Base-by-base conservation (phyloP, 1,140 invertebrate species). In the Neodiprion pinetum region DNA sequence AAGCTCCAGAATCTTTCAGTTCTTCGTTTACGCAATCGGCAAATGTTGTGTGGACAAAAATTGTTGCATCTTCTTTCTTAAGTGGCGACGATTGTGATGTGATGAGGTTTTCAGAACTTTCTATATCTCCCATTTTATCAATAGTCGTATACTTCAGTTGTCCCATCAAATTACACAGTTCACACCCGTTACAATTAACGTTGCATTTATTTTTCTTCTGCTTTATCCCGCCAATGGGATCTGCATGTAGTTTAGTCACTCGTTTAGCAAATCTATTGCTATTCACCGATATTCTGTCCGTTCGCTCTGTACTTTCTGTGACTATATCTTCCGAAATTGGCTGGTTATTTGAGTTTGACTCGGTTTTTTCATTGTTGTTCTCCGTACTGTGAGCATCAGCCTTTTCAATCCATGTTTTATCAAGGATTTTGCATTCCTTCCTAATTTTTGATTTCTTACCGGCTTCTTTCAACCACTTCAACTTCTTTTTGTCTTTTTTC, bases 331-430 rank as follows among this genome's bases (percentile, higher is more conserved):
- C 73, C 9, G 71, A 77, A 71, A 77, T 53, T 70, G 74, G 72
- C 61, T 75, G 70, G 69, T 68, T 10, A 9, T 74, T 53, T 28
- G 74, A 11, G 11, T 23, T 69, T 1, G 9, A 72, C 21, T 79
- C 71, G 9, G 23, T 67, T 40, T 12, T 77, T 47, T 81, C 77
- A 71, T 68, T 79, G 65, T 72, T 80, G 47, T 80, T 5, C 11
- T 61, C 79, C 7, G 82, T 82, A 70, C 78, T 83, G 47, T 84
- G 74, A 12, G 77, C 80, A 76, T 82, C 79, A 0, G 75, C 75
- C 66, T 82, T 78, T 74, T 84, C 74, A 12, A 83, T 71, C 23
- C 73, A 28, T 17, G 72, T 70, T 80, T 78, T 17, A 67, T 49
- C 53, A 47, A 17, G 9, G 68, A 80, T 74, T 50, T 77, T 79